Evolutionary conservation across 2,888 invertebrate genomes (phyloP), one percentile per base, ranked within the genome.

Genomic region (Protodeltote pygarga): DNA sequence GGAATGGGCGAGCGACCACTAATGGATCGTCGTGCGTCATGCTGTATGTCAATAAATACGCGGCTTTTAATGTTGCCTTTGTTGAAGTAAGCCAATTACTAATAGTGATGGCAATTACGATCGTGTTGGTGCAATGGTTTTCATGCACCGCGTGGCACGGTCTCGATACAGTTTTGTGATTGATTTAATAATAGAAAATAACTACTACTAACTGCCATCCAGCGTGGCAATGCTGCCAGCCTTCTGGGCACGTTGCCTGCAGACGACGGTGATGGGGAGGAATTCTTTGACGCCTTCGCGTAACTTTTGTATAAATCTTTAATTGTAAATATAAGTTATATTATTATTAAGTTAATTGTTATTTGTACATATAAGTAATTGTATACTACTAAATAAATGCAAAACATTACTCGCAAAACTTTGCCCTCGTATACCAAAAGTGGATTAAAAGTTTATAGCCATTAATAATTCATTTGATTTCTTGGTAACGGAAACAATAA

Each of bases 21-120:
- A 87, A 87, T 87, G 85, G 84, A 79, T 79, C 73, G 71, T 59
- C 68, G 73, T 78, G 78, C 77, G 79, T 81, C 82, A 83, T 79
- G 71, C 74, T 77, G 76, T 80, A 75, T 82, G 79, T 83, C 86
- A 85, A 86, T 85, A 83, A 78, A 81, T 73, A 73, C 71, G 69
- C 72, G 71, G 80, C 83, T 80, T 86, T 86, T 82, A 85, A 85
- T 82, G 78, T 68, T 73, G 73, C 79, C 77, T 80, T 85, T 87
- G 81, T 85, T 85, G 77, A 81, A 84, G 78, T 80, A 79, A 75
- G 73, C 73, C 81, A 86, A 84, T 87, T 83, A 85, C 82, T 77
- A 81, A 71, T 74, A 71, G 59, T 66, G 62, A 68, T 67, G 72
- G 75, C 73, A 77, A 81, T 83, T 77, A 82, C 65, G 63, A 62